Evolutionary conservation across 2,113 vertebrate species (phyloP), one percentile per base, ranked within the genome.

Genomic region (Neoarius graeffei): DNA sequence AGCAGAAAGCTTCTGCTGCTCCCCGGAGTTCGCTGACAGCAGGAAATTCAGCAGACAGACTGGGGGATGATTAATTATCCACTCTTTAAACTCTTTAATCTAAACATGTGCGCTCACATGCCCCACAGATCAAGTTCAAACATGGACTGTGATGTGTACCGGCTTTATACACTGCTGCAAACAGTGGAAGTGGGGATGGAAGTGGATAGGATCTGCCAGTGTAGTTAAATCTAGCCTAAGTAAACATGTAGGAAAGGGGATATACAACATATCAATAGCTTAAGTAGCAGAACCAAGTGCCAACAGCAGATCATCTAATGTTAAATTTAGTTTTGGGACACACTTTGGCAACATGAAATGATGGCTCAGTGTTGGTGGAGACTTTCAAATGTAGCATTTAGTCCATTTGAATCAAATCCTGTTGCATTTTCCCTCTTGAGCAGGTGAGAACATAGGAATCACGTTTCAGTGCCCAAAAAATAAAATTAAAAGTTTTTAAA

Each of bases 61-160:
- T 60, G 83, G 35, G n/a, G 64, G 35, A 81, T 85, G 76, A 77
- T 88, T 85, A 85, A 88, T 74, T 85, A 85, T 77, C 25, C 62
- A 59, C n/a, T 57, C 15, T 81, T 57, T 57, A 57, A 59, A 81
- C 54, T 60, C 35, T 73, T 67, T 81, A 88, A 73, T 88, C 87
- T 81, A 69, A 59, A 84, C 84, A 85, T 50, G 73, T 23, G 13
- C 76, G 9, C 64, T 85, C 52, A 73, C 54, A 85, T 73, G 64
- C 81, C 57, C 87, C 42, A 81, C 80, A 81, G 76, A 81, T 81
- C 30, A 84, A 67, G 76, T 60, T 80, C 48, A 56, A 25, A 17
- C 25, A 66, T 20, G 42, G n/a, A 48, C 73, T 79, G 42, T 11
- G 15, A 66, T 79, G 59, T 79, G 73, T 60, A 13, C 57, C 66